Evolutionary conservation across 2,888 invertebrate species (phyloP).

Genomic region (Troides aeacus): DNA sequence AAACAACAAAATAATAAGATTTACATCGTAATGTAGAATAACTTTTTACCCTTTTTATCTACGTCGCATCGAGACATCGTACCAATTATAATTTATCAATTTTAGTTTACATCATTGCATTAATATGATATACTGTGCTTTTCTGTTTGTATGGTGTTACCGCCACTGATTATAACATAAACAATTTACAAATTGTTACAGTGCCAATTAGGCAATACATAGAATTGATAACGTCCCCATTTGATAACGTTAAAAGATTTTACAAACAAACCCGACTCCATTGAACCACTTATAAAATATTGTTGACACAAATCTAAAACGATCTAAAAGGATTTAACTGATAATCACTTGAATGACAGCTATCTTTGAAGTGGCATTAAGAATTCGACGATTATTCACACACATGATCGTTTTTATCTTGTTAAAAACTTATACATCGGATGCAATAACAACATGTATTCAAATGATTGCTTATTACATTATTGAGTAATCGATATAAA

Average conservation of each 20-base stretch:
- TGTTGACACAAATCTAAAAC: constrained; percentile 28
- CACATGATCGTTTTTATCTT: constrained; percentile 6
- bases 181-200: constrained; percentile 4
- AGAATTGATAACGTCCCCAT: constrained; percentile 9
- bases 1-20: not conserved
- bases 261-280: constrained; percentile 30
- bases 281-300: constrained; percentile 21
- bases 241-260: constrained; percentile 31
- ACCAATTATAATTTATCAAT: not conserved
- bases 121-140: not conserved
- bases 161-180: constrained; percentile 8
- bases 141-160: not conserved
- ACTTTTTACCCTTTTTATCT: not conserved
- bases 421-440: constrained; percentile 5
- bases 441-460: constrained; percentile 15
- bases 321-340: constrained; percentile 32
- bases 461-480: not conserved
- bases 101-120: not conserved
- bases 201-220: constrained; percentile 11
- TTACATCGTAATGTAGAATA: not conserved
- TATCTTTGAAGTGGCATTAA: constrained; percentile 36
- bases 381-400: constrained; percentile 27
- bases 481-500: not conserved
- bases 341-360: constrained; percentile 31
- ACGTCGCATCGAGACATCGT: not conserved